Conservation (phyloP, 2,113 vertebrate genomes). For the Cottus gobio region DNA sequence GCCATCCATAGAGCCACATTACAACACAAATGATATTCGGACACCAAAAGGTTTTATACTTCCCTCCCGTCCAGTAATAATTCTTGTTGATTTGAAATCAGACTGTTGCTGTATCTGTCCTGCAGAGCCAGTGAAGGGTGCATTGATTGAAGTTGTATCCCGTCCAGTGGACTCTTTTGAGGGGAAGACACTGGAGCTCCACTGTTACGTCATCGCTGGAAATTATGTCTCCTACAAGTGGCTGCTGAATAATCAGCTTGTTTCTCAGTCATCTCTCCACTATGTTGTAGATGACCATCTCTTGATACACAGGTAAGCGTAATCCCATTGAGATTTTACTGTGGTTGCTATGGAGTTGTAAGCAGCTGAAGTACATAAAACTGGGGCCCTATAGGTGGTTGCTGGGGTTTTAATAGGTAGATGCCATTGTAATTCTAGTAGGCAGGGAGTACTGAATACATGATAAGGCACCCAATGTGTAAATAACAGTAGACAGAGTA, state of each 20-base stretch:
- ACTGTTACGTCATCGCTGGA: conserved; percentile 51
- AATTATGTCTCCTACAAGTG: conserved; percentile 73
- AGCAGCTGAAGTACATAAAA: background rate
- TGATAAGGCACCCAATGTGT: background rate
- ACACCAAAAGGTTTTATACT: background rate
- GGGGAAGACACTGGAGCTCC: conserved; percentile 55
- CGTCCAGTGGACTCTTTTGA: conserved; percentile 57
- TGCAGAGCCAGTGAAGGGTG: conserved; percentile 66
- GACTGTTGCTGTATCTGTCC: conserved; percentile 3
- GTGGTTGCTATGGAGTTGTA: background rate
- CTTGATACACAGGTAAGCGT: conserved; percentile 43
- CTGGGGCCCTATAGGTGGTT: background rate
- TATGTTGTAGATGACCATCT: background rate
- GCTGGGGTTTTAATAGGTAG: background rate
- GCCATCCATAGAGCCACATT: background rate
- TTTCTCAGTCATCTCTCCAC: conserved; percentile 19
- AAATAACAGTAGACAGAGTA: background rate
- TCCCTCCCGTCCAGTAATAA: background rate
- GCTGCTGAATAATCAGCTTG: conserved; percentile 46
- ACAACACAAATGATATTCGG: background rate
- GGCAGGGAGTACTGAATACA: too few species aligned
- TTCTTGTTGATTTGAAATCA: background rate
- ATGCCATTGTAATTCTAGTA: background rate
- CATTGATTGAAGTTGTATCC: conserved; percentile 9
- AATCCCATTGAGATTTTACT: background rate